Conservation (phyloP, 2,113 vertebrate genomes). For the Syrmaticus mikado region DNA sequence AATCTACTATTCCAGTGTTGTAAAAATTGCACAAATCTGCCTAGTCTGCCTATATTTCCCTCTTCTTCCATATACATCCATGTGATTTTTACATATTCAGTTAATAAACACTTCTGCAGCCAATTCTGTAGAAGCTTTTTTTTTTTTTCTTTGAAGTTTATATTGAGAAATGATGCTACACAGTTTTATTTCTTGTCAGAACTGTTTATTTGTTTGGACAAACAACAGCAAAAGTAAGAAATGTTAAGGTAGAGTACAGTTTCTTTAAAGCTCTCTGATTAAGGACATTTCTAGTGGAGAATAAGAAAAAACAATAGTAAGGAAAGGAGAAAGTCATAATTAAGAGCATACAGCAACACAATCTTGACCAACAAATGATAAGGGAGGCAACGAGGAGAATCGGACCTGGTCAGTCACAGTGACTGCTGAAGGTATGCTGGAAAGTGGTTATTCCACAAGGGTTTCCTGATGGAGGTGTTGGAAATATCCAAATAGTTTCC, state of each 20-base stretch:
- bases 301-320: not conserved
- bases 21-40: not conserved
- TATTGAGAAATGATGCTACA: not conserved
- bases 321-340: not conserved
- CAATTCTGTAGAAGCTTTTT: not conserved
- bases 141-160: not conserved
- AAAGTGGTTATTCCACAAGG: not conserved
- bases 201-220: not conserved
- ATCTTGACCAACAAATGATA: not conserved
- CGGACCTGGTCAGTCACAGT: not conserved
- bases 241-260: not conserved
- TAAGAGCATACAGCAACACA: not conserved
- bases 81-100: not conserved
- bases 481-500: no score
- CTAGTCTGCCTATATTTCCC: not conserved
- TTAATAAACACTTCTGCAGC: not conserved
- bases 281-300: not conserved
- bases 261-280: not conserved
- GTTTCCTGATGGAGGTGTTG: not conserved
- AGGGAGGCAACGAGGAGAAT: not conserved
- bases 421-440: not conserved
- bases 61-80: not conserved
- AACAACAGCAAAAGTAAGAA: not conserved
- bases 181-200: not conserved
- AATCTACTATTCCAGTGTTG: not conserved